Base-by-base conservation (phyloP, 2,888 invertebrate species). In the Volucella bombylans region DNA sequence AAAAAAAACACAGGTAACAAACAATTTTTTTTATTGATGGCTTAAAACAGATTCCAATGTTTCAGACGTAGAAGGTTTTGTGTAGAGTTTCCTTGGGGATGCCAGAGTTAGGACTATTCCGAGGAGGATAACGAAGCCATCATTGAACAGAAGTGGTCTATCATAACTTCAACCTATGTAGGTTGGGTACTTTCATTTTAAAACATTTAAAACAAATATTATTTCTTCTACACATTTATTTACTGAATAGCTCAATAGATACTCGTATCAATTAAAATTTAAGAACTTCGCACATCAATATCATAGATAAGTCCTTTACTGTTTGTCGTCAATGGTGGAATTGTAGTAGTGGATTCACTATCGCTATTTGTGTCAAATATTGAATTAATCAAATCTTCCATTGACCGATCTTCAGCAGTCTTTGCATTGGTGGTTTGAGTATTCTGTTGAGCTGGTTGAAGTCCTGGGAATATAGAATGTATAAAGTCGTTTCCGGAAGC, bases 231-330 rank as follows among this genome's bases (percentile, higher is more conserved):
- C n/a, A 41, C n/a, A 61, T 59, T 47, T 57, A 55, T 23, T 55
- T 38, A 1, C 10, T 47, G 31, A 31, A 31, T 31, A 31, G 6
- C 31, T 31, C 6, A 31, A 31, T 31, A 31, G 31, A 9, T 15
- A n/a, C n/a, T n/a, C n/a, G n/a, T n/a, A 15, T 39, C 59, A 3
- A 64, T 10, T 4, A 43, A 23, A 23, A 15, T 6, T 54, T 62
- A 72, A 11, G 76, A 69, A 59, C 64, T 82, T 54, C 82, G 71
- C 43, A 82, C 71, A 50, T 82, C 82, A 50, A 82, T 82, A n/a
- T 82, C 82, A 23, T 82, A 82, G 1, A 82, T 82, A 1, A 82
- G 62, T n/a, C 77, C 82, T 43, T 62, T 39, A 39, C 65, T 78
- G 43, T 82, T 82, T n/a, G 81, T 82, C 14, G 81, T 82, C 23